phyloP scores from a whole-genome alignment of 1,140 invertebrate genomes.

The Drosophila parabipectinata region DNA sequence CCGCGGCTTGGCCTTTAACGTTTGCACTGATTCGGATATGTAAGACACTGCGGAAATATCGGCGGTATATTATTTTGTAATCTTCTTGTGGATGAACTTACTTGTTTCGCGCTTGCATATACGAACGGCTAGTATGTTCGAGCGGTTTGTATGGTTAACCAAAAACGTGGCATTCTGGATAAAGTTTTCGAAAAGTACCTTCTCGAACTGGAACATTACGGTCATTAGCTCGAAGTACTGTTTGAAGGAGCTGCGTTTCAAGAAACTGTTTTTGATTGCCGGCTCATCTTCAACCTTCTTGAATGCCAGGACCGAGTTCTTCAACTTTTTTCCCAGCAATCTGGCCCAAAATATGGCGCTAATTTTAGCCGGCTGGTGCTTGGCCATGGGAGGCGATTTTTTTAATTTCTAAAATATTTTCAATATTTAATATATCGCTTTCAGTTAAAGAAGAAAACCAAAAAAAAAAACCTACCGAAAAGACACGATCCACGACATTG shows the following conservation, averaged over 20 bases:
- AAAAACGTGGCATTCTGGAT: conserved; percentile 85
- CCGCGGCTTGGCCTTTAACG: conserved; percentile 29
- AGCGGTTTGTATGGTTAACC: conserved; percentile 87
- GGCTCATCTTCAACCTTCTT: conserved; percentile 88
- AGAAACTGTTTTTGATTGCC: conserved; percentile 88
- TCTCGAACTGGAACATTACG: conserved; percentile 91
- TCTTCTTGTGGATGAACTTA: conserved; percentile 19
- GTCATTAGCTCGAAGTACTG: conserved; percentile 90
- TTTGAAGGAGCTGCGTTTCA: conserved; percentile 89
- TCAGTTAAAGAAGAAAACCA: not conserved
- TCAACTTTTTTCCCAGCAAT: conserved; percentile 90
- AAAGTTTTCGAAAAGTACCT: conserved; percentile 88
- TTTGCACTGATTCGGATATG: conserved; percentile 60
- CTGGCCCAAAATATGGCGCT: conserved; percentile 94
- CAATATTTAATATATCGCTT: not conserved
- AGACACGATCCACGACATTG: conserved; percentile 87
- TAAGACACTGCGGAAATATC: conserved; percentile 46
- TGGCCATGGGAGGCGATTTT: conserved; percentile 89
- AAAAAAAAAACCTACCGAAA: conserved; percentile 85
- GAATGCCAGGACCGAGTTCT: conserved; percentile 91
- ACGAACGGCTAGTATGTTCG: conserved; percentile 87
- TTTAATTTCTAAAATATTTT: conserved; percentile 86
- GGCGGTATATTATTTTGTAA: not conserved
- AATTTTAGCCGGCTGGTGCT: conserved; percentile 90
- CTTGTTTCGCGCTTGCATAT: conserved; percentile 58